Base-by-base conservation (phyloP, 2,113 vertebrate genomes). In the Dinomys branickii region DNA sequence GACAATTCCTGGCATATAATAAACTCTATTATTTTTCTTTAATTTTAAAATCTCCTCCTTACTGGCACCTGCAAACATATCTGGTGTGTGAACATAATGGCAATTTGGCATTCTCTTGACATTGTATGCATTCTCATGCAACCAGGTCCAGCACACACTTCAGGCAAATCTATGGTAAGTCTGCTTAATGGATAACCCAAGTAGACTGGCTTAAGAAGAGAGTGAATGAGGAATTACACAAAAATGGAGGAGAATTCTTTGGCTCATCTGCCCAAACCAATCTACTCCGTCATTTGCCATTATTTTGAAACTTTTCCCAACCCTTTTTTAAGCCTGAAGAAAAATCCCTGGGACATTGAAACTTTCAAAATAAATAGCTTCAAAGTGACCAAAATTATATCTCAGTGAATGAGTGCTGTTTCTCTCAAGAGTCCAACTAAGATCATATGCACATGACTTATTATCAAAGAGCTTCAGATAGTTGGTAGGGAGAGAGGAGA, bases 341-440 rank as follows among this genome's bases (percentile, higher is more conserved):
- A 26, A 94, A 83, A 77, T 63, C 73, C n/a, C 33, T 61, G 81
- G 33, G 3, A 69, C 33, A 33, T 35, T 20, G 41, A 94, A 84
- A 38, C 28, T 95, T 88, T 82, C 56, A 91, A 86, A 73, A 88
- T 86, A 65, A 89, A 54, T 54, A 83, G 30, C 54, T 93, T 94
- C 17, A 58, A 89, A 96, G 75, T 56, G 92, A 82, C 26, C 11
- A 86, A 56, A 95, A 30, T 38, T 59, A 56, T 88, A 7, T 6
- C 30, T 6, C 17, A 87, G 0, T 87, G 44, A 82, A 77, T 33
- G 9, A 93, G 41, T 56, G 24, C 16, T 78, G 0, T 30, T 91
- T 28, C 22, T 63, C 52, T 17, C 47, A 56, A 87, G 33, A 0
- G 24, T 88, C 47, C 92, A 77, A 4, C 24, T 81, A 71, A 86